Base-by-base conservation (phyloP, 2,113 vertebrate genomes). In the Planiliza haematocheilus region DNA sequence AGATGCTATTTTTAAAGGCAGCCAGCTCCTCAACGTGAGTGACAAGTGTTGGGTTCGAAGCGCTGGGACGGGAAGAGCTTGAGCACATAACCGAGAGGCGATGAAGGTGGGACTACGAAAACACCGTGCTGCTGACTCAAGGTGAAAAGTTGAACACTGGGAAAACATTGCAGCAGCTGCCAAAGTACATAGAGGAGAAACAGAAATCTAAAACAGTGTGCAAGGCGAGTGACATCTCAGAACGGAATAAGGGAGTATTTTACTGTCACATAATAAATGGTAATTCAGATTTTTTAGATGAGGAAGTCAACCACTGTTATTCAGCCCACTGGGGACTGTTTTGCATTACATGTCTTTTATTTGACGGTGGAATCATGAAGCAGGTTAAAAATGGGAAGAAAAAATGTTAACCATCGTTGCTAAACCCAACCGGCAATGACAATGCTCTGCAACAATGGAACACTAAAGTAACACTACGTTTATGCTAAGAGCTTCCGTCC, bases 141-240 rank as follows among this genome's bases (percentile, higher is more conserved):
- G 61, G 68, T 53, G 55, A 66, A 72, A 53, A 46, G 41, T 55
- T 48, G 46, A 66, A 34, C 41, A 8, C 16, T 21, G 9, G 48
- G 34, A 17, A 58, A 71, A 51, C 30, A 64, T 8, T n/a, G 17
- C 42, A 13, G 14, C 37, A 30, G 43, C 12, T 42, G 39, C 7
- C 21, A 18, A 55, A 55, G 56, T n/a, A 48, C 13, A 30, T 8
- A 13, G n/a, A 11, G 41, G 43, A 9, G 5, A 58, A 21, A 16
- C 1, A 41, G 8, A 39, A 51, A 14, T 8, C 37, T 18, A 16
- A 13, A 36, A 16, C 17, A n/a, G n/a, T n/a, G n/a, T n/a, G n/a
- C n/a, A 14, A 50, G 13, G 6, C 0, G 16, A 18, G 6, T 53
- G n/a, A 42, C 46, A 2, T 11, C 18, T 60, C 12, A 13, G n/a